Percentiles rank a stretch among this genome's conserved stretches.
Evolutionary conservation across 1,140 invertebrate species (phyloP).

Genomic region (Lanistes nyassanus): DNA sequence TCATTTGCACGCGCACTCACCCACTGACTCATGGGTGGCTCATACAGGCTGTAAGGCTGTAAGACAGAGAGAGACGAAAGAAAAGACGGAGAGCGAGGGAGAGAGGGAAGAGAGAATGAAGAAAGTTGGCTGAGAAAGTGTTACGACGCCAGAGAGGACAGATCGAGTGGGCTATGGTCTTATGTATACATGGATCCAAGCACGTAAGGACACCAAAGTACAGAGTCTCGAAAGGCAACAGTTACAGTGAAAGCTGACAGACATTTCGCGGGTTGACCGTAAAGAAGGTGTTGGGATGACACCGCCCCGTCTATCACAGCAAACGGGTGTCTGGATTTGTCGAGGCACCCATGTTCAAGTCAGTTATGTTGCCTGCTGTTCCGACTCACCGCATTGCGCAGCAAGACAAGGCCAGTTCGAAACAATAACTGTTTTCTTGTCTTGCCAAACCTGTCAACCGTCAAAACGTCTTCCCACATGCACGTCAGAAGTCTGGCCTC

Average conservation of each 20-base stretch:
- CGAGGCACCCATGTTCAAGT: no score
- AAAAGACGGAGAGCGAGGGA: slow-evolving; percentile 8
- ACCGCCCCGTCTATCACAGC: no score
- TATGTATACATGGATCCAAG: not conserved
- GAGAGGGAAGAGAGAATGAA: not conserved
- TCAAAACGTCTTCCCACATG: no score
- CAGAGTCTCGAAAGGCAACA: not conserved
- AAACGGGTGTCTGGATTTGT: no score
- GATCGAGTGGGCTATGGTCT: not conserved
- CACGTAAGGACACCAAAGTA: not conserved
- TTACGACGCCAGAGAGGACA: not conserved
- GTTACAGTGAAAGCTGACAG: not conserved
- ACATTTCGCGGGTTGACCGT: not conserved
- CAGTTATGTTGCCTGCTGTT: not conserved
- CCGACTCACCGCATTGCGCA: not conserved
- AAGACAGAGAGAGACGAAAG: not conserved
- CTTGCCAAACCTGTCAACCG: no score
- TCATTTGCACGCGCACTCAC: not conserved
- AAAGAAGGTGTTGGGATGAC: no score
- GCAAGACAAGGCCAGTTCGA: not conserved
- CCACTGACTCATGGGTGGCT: not conserved
- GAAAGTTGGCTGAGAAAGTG: not conserved
- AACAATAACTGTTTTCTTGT: no score
- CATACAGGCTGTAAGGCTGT: not conserved
- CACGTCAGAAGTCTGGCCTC: no score